Base-by-base conservation (phyloP, 2,888 invertebrate genomes). In the Cinara cedri region DNA sequence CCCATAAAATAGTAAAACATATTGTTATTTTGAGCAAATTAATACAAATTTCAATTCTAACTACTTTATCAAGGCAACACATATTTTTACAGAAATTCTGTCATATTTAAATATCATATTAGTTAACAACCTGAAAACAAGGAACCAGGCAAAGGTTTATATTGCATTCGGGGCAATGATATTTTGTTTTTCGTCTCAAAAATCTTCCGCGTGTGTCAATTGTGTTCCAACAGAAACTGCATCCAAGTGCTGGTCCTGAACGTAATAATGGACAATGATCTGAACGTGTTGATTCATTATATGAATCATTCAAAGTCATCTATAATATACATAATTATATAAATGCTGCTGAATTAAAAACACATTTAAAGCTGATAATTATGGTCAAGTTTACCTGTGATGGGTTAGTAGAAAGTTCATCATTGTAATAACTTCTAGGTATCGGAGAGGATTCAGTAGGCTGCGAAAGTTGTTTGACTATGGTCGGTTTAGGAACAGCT, bases 201-300 rank as follows among this genome's bases (percentile, higher is more conserved):
- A 94, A 94, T 82, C 94, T 88, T 54, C 93, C 93, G 86, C 92
- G 91, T 65, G 90, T 90, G 85, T 95, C 94, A 65, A 94, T 92
- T 0, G 94, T 94, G 85, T 95, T 95, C 95, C 95, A 95, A 87
- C 95, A 95, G 85, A 91, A 94, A 87, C 94, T 94, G 86, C 95
- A 95, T 83, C 94, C 93, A 82, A 95, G 87, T 3, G 94, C 94
- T 8, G 95, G 94, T 0, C 95, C 95, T 11, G 92, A 91, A 75
- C 95, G 88, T 71, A 93, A 90, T 13, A 92, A 92, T 11, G 94
- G 95, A 85, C 94, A 94, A 86, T 95, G 94, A 84, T 92, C 92
- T 68, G 92, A 91, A 81, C 93, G 88, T 21, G 82, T 82, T 82
- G 78, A 70, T 51, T 68, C 78, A 9, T 78, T 78, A n/a, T 49